A percentile compares a stretch with the other conserved stretches of the same genome.
Evolutionary conservation across 2,888 invertebrate species (phyloP).

Genomic region (Pseudolycoriella hygida): DNA sequence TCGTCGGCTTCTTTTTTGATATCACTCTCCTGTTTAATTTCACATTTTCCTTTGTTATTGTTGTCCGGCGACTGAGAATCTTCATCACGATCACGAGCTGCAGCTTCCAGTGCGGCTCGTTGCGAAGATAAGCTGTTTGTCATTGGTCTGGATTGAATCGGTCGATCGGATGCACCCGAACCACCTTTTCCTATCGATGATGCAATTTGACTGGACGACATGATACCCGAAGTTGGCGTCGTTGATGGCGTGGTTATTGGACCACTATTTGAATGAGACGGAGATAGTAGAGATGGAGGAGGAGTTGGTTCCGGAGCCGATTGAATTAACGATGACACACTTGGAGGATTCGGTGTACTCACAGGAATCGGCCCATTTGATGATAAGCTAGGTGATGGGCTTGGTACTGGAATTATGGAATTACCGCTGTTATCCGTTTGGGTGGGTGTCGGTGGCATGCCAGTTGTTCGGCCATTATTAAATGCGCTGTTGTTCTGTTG

Average conservation of each 20-base stretch:
- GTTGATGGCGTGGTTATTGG: slow-evolving; percentile 22
- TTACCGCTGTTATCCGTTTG: slow-evolving; percentile 13
- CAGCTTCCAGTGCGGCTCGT: slow-evolving; percentile 54
- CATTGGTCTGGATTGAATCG: slow-evolving; percentile 28
- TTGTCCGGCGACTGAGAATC: slow-evolving; percentile 39
- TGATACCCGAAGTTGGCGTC: slow-evolving; percentile 7
- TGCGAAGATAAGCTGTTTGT: slow-evolving; percentile 43
- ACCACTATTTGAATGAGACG: slow-evolving; percentile 14
- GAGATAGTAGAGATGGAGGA: slow-evolving; percentile 25
- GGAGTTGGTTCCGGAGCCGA: slow-evolving; percentile 39
- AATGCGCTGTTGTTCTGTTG: slow-evolving; percentile 18
- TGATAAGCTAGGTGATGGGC: slow-evolving; percentile 28
- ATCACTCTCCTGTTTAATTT: slow-evolving; percentile 48
- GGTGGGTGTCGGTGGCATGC: slow-evolving; percentile 3
- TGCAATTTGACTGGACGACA: slow-evolving; percentile 1
- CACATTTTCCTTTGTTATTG: slow-evolving; percentile 39
- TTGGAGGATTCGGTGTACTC: slow-evolving; percentile 39
- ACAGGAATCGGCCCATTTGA: slow-evolving; percentile 33
- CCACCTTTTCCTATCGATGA: slow-evolving; percentile 8
- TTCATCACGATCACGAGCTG: slow-evolving; percentile 44
- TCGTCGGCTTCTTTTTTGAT: slow-evolving; percentile 50
- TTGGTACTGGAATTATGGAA: slow-evolving; percentile 33
- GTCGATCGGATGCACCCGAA: slow-evolving; percentile 31
- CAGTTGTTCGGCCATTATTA: slow-evolving; percentile 18
- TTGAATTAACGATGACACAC: slow-evolving; percentile 34